Conservation (phyloP, 1,140 invertebrate genomes). For the Lordiphosa collinella region DNA sequence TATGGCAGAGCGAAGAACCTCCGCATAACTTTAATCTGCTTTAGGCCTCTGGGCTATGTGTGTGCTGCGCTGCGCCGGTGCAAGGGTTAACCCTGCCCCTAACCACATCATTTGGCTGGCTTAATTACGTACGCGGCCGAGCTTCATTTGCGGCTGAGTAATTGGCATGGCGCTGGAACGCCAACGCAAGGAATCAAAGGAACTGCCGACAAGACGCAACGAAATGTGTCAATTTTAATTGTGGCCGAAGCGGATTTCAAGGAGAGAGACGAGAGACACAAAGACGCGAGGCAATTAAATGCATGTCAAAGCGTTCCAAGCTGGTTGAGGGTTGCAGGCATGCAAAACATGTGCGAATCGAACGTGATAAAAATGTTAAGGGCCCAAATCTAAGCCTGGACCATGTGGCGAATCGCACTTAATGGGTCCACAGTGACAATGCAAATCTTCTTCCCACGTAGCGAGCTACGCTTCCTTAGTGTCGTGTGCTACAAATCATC, state of each 20-base stretch:
- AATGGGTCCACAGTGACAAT: conserved; percentile 71
- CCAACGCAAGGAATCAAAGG: conserved; percentile 54
- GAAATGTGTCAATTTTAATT: conserved; percentile 79
- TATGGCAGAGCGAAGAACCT: conserved; percentile 35
- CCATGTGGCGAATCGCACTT: conserved; percentile 61
- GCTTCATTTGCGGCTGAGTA: conserved; percentile 40
- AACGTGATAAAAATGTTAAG: conserved; percentile 79
- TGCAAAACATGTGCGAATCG: conserved; percentile 79
- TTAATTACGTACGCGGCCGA: conserved; percentile 44
- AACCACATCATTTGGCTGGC: conserved; percentile 28
- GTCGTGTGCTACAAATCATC: conserved; percentile 79
- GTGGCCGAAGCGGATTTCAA: conserved; percentile 70
- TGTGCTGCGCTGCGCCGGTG: no score
- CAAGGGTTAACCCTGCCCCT: conserved; percentile 3
- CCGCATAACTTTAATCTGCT: no score
- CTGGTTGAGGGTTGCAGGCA: conserved; percentile 36
- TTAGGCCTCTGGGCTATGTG: not conserved
- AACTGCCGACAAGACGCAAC: conserved; percentile 56
- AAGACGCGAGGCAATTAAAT: conserved; percentile 70
- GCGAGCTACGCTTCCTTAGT: conserved; percentile 21
- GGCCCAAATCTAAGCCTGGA: conserved; percentile 4
- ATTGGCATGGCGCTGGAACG: conserved; percentile 36
- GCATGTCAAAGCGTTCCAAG: conserved; percentile 77
- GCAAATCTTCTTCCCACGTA: conserved; percentile 46
- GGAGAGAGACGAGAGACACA: conserved; percentile 14